Percentiles rank a stretch among this genome's conserved stretches.
Conservation (phyloP, 2,797 vertebrate genomes). For the Scolopax rusticola region DNA sequence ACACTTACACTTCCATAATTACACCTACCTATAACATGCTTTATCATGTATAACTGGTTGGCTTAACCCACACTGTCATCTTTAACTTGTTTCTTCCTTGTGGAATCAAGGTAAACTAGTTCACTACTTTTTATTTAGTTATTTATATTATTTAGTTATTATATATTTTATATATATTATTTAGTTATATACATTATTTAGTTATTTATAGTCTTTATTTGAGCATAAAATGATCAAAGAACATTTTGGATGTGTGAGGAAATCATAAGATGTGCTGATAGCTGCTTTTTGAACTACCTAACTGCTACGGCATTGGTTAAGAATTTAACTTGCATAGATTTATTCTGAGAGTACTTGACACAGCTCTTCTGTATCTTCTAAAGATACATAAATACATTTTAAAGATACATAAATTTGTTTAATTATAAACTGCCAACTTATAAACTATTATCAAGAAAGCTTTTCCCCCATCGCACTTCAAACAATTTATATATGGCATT, state of each 20-base stretch:
- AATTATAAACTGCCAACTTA: background rate
- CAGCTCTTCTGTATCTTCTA: background rate
- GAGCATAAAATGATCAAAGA: background rate
- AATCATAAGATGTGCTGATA: background rate
- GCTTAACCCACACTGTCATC: background rate
- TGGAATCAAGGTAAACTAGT: background rate
- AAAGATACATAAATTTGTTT: background rate
- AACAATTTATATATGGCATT: background rate
- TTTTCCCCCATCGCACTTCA: background rate
- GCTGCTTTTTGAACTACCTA: background rate
- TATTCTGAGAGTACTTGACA: background rate
- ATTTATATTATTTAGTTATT: no score
- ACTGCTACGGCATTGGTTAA: background rate
- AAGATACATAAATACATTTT: background rate
- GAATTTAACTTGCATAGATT: background rate
- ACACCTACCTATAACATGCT: background rate
- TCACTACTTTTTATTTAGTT: background rate
- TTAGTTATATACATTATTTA: no score
- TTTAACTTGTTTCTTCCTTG: background rate
- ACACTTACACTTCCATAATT: background rate
- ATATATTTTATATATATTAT: no score
- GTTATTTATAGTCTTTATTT: background rate
- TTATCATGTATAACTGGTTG: background rate
- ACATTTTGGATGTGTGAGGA: background rate
- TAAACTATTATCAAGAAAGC: background rate